A percentile compares a stretch with the other conserved stretches of the same genome.
phyloP scores from a whole-genome alignment of 2,888 invertebrate genomes.

The Phasia obesa region DNA sequence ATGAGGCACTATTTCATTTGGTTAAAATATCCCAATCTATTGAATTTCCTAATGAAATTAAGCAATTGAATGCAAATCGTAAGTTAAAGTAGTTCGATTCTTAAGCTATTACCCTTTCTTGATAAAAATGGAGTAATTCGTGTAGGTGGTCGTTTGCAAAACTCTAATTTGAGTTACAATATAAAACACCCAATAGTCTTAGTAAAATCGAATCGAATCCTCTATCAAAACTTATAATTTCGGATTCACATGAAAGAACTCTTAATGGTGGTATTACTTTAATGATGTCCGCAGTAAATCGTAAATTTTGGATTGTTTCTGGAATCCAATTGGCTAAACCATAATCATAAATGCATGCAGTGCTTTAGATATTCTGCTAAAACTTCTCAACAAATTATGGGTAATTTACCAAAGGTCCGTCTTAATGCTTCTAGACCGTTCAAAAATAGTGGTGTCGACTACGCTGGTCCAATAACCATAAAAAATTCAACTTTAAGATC shows the following conservation, averaged over 20 bases:
- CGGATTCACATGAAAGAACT: constrained; percentile 14
- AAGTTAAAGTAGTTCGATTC: constrained; percentile 23
- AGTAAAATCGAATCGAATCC: constrained; percentile 35
- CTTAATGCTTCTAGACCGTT: constrained; percentile 54
- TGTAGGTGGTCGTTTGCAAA: constrained; percentile 62
- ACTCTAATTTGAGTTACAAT: too few species aligned
- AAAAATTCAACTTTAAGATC: constrained; percentile 47
- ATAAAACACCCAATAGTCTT: too few species aligned
- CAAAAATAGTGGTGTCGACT: constrained; percentile 67
- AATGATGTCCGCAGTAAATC: not conserved
- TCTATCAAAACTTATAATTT: constrained; percentile 24
- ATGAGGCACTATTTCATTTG: not conserved
- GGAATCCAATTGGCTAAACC: constrained; percentile 30
- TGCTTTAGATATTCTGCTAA: too few species aligned
- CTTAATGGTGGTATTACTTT: constrained; percentile 31
- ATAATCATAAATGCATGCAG: constrained; percentile 20
- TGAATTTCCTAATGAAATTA: constrained; percentile 32
- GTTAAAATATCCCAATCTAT: constrained; percentile 32
- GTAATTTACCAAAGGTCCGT: constrained; percentile 37
- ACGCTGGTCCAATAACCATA: constrained; percentile 67
- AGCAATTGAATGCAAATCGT: not conserved
- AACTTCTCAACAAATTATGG: constrained; percentile 70
- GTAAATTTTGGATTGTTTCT: constrained; percentile 30
- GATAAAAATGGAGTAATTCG: constrained; percentile 12
- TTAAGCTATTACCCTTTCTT: constrained; percentile 54